Evolutionary conservation across 2,888 invertebrate genomes (phyloP).

Genomic region (Dichetophora obliterata): DNA sequence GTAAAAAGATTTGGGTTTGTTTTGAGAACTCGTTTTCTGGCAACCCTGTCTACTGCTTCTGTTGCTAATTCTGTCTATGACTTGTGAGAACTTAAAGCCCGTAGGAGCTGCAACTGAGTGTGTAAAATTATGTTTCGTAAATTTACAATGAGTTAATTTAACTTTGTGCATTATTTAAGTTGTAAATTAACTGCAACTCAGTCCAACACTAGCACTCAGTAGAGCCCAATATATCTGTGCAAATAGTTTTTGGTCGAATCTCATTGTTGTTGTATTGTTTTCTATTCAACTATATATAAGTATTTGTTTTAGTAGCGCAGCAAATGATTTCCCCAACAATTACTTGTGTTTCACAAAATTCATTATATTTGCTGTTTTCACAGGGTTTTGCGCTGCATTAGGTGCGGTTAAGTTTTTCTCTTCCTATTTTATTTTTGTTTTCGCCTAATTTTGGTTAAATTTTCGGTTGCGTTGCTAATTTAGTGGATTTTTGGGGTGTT

Average conservation of each 20-base stretch:
- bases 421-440: no score
- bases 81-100: neutral
- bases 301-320: no score
- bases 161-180: constrained; percentile 58
- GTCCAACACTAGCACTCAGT: neutral
- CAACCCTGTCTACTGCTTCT: no score
- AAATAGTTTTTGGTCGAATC: no score
- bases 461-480: constrained; percentile 19
- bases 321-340: no score
- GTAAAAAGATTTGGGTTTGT: no score
- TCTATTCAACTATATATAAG: no score
- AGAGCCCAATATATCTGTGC: no score
- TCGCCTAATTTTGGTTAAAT: neutral
- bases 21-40: no score
- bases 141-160: constrained; percentile 56
- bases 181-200: neutral
- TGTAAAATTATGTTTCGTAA: constrained; percentile 7
- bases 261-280: no score
- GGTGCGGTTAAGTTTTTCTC: neutral
- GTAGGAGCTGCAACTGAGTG: neutral
- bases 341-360: no score
- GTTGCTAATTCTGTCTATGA: neutral
- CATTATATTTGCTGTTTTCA: no score
- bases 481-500: neutral
- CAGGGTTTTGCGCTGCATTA: neutral